phyloP scores from a whole-genome alignment of 1,140 invertebrate species.

The Macrobrachium rosenbergii region DNA sequence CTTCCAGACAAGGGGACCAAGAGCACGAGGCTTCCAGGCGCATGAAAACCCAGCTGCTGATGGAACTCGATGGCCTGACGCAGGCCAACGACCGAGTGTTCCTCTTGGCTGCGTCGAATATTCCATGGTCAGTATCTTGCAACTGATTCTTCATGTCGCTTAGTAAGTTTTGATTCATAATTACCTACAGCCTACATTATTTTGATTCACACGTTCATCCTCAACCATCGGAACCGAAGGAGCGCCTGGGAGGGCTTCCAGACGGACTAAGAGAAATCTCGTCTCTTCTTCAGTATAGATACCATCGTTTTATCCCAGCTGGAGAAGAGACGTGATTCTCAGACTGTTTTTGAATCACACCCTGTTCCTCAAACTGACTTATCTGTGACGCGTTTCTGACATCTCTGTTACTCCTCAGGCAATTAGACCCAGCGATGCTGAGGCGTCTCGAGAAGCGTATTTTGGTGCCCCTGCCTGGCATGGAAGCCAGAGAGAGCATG shows the following conservation, averaged over 20 bases:
- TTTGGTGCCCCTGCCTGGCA: constrained; percentile 82
- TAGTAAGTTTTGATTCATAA: too few species aligned
- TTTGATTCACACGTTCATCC: too few species aligned
- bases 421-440: constrained; percentile 89
- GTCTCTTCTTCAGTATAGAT: too few species aligned
- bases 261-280: too few species aligned
- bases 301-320: too few species aligned
- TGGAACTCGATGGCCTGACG: constrained; percentile 79
- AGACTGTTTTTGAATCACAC: too few species aligned
- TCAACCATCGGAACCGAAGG: too few species aligned
- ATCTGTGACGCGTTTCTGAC: constrained; percentile 21
- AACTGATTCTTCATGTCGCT: too few species aligned
- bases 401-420: constrained; percentile 74
- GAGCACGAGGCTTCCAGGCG: constrained; percentile 75
- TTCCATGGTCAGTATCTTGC: constrained; percentile 81
- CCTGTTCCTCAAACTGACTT: neutral
- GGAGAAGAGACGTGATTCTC: too few species aligned
- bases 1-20: constrained; percentile 71
- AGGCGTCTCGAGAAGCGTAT: constrained; percentile 91
- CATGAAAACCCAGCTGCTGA: constrained; percentile 81
- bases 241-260: too few species aligned
- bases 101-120: constrained; percentile 89
- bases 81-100: constrained; percentile 79
- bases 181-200: too few species aligned
- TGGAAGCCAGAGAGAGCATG: constrained; percentile 77